Conservation (phyloP, 2,888 invertebrate species). For the Andrena praecox region DNA sequence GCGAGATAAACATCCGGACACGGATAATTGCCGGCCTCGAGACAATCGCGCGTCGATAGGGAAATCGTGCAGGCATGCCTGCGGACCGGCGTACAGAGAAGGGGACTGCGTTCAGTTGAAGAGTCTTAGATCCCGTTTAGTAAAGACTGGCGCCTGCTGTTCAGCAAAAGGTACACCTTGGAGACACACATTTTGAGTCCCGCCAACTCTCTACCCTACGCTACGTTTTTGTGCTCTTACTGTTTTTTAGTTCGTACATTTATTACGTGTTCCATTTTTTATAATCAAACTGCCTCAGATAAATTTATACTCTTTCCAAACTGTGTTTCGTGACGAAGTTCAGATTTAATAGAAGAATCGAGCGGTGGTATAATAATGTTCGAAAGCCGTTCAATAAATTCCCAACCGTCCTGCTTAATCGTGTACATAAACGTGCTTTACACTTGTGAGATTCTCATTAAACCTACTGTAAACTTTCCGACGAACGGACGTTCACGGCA, state of each 20-base stretch:
- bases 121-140: conserved; percentile 53
- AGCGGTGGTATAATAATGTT: background rate
- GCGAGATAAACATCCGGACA: conserved; percentile 17
- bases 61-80: conserved; percentile 41
- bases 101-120: conserved; percentile 50
- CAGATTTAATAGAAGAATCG: background rate
- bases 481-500: background rate
- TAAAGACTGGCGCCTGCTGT: conserved; percentile 56
- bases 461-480: background rate
- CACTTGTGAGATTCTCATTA: conserved; percentile 21
- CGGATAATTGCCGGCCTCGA: conserved; percentile 21
- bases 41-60: conserved; percentile 38
- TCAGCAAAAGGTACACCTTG: conserved; percentile 63
- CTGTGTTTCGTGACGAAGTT: conserved; percentile 1
- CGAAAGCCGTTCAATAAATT: background rate
- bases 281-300: background rate
- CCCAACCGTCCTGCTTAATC: background rate
- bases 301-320: background rate
- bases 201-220: background rate
- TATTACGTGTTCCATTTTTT: background rate
- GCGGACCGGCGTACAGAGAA: conserved; percentile 37
- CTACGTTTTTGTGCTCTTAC: conserved; percentile 15
- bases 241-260: conserved; percentile 11
- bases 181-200: conserved; percentile 59
- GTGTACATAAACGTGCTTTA: background rate